Evolutionary conservation across 2,113 vertebrate genomes (phyloP).

Genomic region (Hepsetus odoe): DNA sequence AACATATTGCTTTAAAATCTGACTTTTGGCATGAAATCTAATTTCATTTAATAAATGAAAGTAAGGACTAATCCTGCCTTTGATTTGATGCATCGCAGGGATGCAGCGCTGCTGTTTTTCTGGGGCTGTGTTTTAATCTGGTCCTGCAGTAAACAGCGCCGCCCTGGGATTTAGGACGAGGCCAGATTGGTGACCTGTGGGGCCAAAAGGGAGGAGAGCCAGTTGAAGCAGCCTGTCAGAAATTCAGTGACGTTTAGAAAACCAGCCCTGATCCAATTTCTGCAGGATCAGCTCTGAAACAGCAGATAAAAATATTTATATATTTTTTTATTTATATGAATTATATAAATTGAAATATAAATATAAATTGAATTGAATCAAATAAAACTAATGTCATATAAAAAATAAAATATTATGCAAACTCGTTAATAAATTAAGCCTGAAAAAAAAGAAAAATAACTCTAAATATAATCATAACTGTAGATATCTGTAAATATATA

Average conservation of each 20-base stretch:
- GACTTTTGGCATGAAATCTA: background rate
- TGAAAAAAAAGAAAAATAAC: too few species aligned
- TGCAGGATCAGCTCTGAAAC: background rate
- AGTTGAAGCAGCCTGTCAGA: constrained; percentile 16
- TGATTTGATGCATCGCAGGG: background rate
- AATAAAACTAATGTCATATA: too few species aligned
- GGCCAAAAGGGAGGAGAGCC: background rate
- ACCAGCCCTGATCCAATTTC: background rate
- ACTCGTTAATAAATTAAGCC: too few species aligned
- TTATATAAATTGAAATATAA: background rate
- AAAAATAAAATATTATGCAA: too few species aligned
- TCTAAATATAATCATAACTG: too few species aligned
- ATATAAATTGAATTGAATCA: too few species aligned
- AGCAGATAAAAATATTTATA: too few species aligned
- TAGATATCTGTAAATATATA: too few species aligned
- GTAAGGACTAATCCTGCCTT: background rate
- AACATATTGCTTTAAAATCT: background rate
- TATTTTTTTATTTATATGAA: background rate
- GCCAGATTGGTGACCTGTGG: background rate
- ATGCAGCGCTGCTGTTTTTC: background rate
- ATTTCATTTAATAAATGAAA: background rate
- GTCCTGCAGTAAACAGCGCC: background rate
- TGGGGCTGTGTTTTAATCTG: background rate
- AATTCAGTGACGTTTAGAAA: constrained; percentile 3
- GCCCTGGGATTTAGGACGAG: constrained; percentile 10